Evolutionary conservation across 2,113 vertebrate species (phyloP), one percentile per base, ranked within the genome.

Genomic region (Anhinga anhinga): DNA sequence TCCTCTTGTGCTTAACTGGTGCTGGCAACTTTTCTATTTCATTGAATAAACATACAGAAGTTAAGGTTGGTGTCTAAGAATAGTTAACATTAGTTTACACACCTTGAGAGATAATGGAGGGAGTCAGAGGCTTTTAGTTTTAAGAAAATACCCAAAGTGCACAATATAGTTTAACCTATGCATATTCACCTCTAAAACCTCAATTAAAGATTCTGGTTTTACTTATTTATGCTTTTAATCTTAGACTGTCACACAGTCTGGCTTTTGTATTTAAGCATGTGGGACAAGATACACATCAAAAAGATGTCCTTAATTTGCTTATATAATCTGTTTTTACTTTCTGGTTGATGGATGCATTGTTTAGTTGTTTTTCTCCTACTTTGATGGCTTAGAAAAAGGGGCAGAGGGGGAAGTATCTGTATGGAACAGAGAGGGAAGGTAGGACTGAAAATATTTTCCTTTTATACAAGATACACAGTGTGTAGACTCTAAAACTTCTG

Each of bases 381-480:
- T 38, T 29, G 11, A 32, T 47, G n/a, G 7, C 58, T 77, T 83
- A 56, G 22, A 47, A 76, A 55, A 81, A n/a, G 6, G 10, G 2
- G 4, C 23, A 16, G 7, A 20, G 4, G 6, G 12, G 8, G 9
- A 71, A 30, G 15, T 71, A n/a, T 19, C 32, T 67, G 7, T 11
- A 2, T 40, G 67, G 26, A 63, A 53, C 59, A 66, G 58, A 72
- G 59, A 18, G 34, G 45, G 53, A 42, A 20, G 30, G 36, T 47
- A 42, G 34, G 15, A 70, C 29, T 73, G 58, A 67, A 71, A 86
- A n/a, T 0, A 0, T 67, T 59, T 66, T 82, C 8, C 10, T 90
- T 78, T 88, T 66, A 18, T 0, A 0, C 19, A 59, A 63, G 40
- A 15, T 63, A 8, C 0, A 2, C 13, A 11, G 6, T 55, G 32